Evolutionary conservation across 2,888 invertebrate species (phyloP).

Genomic region (Chrysolina haemoptera): DNA sequence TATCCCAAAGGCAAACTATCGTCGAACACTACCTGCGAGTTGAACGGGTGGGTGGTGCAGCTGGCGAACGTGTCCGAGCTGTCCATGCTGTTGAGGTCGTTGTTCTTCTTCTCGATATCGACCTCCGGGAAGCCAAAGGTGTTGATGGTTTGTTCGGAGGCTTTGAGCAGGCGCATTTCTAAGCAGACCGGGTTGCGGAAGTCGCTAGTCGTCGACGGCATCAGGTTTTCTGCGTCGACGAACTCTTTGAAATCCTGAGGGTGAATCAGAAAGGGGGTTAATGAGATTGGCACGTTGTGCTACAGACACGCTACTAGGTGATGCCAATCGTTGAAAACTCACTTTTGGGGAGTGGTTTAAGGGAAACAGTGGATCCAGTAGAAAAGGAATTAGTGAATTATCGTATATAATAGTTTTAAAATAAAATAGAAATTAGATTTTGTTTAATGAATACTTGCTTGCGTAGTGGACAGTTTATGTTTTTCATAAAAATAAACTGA

Average conservation of each 20-base stretch:
- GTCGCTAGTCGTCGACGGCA: constrained; percentile 89
- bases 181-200: constrained; percentile 87
- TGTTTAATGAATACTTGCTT: too few species aligned
- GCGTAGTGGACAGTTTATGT: too few species aligned
- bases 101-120: constrained; percentile 62
- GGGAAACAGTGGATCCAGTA: background rate
- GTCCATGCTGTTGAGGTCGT: constrained; percentile 75
- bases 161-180: constrained; percentile 79
- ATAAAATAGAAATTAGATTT: too few species aligned
- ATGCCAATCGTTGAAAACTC: background rate
- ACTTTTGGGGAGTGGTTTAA: too few species aligned
- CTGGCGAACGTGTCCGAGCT: constrained; percentile 97
- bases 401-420: too few species aligned
- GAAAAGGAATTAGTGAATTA: too few species aligned
- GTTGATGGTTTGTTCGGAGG: constrained; percentile 43
- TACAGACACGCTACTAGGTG: background rate
- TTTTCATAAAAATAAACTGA: too few species aligned
- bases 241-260: constrained; percentile 90
- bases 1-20: too few species aligned
- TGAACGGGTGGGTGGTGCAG: constrained; percentile 95
- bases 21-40: too few species aligned
- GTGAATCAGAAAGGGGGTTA: constrained; percentile 1
- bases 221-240: constrained; percentile 91
- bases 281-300: background rate
- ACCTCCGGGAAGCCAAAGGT: constrained; percentile 52